Evolutionary conservation across 1,140 invertebrate species (phyloP), one percentile per base, ranked within the genome.

Genomic region (Sitobion miscanthi): DNA sequence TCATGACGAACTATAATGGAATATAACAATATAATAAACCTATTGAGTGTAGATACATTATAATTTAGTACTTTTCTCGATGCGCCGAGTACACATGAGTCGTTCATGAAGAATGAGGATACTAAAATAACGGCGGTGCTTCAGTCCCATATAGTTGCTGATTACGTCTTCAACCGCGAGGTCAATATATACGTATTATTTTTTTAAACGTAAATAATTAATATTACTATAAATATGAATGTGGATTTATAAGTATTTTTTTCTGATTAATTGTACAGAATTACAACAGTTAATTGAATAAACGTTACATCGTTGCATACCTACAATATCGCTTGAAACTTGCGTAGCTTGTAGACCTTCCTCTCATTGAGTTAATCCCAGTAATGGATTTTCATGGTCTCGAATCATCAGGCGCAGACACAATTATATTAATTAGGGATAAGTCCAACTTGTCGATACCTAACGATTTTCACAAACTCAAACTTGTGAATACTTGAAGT

Each of bases 41-140:
- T 47, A 45, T 42, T 6, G 82, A 23, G 38, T 23, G 21, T 23
- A 52, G n/a, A 52, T 35, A 49, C 30, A n/a, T n/a, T 49, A n/a
- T n/a, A 47, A 45, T 86, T 23, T 86, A 45, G 42, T 86, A 30
- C 25, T 9, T 69, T 69, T n/a, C 62, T 69, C 14, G 20, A 45
- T 30, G 42, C 25, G 38, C 42, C 25, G 25, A 42, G 42, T 86
- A 38, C 38, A 85, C 42, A 21, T 86, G 47, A 35, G 21, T 35
- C 47, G 47, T 54, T 69, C 30, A 69, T 69, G 14, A 69, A 69
- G 62, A 69, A 87, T 49, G 45, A 87, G 25, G 47, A 88, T 52
- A 49, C 86, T 23, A 52, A 87, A 88, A 88, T 52, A 52, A 88
- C 86, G 86, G 86, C 47, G 86, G 11, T 35, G 45, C 86, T 35